Evolutionary conservation across 2,888 invertebrate species (phyloP), one percentile per base, ranked within the genome.

Genomic region (Cremastobaeus sp.): DNA sequence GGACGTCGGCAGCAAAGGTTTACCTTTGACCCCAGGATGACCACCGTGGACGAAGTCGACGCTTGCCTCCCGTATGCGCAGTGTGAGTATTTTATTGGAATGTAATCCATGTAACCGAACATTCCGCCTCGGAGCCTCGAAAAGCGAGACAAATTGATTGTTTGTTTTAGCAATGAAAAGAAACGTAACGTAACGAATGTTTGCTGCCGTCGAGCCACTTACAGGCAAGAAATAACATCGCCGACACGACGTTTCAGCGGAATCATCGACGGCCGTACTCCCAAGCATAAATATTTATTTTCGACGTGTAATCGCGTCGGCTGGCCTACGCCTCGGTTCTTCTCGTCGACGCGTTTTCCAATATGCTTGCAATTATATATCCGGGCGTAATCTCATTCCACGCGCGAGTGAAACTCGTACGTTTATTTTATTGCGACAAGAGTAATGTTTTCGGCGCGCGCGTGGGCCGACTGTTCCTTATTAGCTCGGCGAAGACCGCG

Each of bases 41-140:
- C 84, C 6, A 78, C 81, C 54, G 66, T 82, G 71, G 79, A 76
- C 37, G 82, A 82, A 74, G 74, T 78, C 62, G 83, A 85, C 76
- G 77, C 74, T 59, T 78, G 79, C 78, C 81, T 76, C 25, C 81
- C 82, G 55, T 78, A 77, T 34, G 76, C 78, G 66, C 78, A 80
- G 76, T 77, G 84, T 85, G 82, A 85, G 84, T 85, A 76, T 72
- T 41, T 55, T n/a, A n/a, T n/a, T n/a, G n/a, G n/a, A n/a, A n/a
- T n/a, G n/a, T n/a, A n/a, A n/a, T n/a, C n/a, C n/a, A n/a, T n/a
- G n/a, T n/a, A n/a, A n/a, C n/a, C n/a, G n/a, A n/a, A n/a, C n/a
- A n/a, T n/a, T n/a, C n/a, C n/a, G n/a, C n/a, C n/a, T n/a, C 28
- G 11, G n/a, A 14, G 15, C 15, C 4, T n/a, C n/a, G n/a, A n/a